Evolutionary conservation across 2,113 vertebrate species (phyloP).

Genomic region (Sinosuthora webbiana): DNA sequence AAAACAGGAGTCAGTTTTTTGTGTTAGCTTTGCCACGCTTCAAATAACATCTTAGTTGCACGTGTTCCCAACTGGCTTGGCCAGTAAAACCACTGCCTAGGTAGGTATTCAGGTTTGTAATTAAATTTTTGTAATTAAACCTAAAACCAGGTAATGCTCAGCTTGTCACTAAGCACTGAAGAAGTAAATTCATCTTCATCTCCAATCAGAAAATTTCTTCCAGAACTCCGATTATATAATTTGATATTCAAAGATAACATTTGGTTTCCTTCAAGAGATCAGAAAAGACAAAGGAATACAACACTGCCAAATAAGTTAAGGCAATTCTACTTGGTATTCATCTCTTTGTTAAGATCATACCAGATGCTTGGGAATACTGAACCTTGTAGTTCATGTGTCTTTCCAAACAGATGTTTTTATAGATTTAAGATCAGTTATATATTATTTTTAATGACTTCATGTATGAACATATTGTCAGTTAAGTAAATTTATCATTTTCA

Average conservation of each 20-base stretch:
- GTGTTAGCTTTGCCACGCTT: fast-evolving
- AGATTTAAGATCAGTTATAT: not conserved
- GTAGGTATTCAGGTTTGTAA: not conserved
- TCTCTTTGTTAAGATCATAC: not conserved
- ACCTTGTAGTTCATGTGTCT: not conserved
- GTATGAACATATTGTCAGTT: not conserved
- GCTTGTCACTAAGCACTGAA: not conserved
- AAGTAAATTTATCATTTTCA: not conserved
- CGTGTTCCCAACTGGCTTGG: not conserved
- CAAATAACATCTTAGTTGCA: not conserved
- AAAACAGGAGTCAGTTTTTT: not conserved
- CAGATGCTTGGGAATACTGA: not conserved
- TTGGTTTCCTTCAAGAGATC: not conserved
- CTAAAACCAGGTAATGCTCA: not conserved
- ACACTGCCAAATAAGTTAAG: not conserved
- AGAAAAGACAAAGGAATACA: not conserved
- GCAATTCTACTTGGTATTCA: not conserved
- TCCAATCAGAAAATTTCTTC: not conserved
- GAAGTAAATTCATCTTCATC: not conserved
- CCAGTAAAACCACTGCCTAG: not conserved
- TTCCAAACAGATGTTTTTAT: not conserved
- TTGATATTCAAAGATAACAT: not conserved
- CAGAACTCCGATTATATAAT: not conserved
- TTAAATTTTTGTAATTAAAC: not conserved
- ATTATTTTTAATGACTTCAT: not conserved